phyloP scores from a whole-genome alignment of 2,113 vertebrate genomes.

The Etia nguti region DNA sequence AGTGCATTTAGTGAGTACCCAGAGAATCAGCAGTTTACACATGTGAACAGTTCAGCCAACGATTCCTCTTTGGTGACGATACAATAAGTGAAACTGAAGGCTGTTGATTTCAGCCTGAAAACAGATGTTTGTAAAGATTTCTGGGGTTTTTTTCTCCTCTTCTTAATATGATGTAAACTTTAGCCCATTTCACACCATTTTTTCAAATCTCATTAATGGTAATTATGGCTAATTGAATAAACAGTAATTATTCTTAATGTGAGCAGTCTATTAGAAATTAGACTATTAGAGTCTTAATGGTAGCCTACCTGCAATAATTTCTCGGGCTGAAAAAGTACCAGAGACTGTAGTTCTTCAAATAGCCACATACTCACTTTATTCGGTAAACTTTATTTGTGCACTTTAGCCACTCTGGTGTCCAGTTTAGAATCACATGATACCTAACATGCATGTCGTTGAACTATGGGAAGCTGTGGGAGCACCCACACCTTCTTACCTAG shows the following conservation, averaged over 20 bases:
- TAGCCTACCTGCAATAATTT: neutral
- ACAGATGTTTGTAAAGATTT: neutral
- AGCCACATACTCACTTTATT: neutral
- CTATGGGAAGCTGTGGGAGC: neutral
- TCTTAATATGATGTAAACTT: neutral
- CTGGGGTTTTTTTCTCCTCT: neutral
- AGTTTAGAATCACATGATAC: neutral
- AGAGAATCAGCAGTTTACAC: neutral
- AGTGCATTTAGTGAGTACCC: neutral
- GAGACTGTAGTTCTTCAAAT: neutral
- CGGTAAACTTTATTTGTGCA: neutral
- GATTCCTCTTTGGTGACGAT: neutral
- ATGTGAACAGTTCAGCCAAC: neutral
- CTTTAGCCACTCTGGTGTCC: neutral
- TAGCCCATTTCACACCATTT: neutral
- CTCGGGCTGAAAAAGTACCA: neutral
- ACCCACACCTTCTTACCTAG: neutral
- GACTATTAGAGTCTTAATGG: neutral
- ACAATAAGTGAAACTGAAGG: neutral
- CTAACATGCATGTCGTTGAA: neutral
- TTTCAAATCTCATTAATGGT: neutral
- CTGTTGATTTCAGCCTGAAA: neutral
- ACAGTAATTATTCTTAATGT: neutral
- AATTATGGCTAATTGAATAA: neutral
- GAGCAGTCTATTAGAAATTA: fast-evolving